A percentile compares a stretch with the other conserved stretches of the same genome.
Evolutionary conservation across 1,140 invertebrate species (phyloP).

Genomic region (Lordiphosa collinella): DNA sequence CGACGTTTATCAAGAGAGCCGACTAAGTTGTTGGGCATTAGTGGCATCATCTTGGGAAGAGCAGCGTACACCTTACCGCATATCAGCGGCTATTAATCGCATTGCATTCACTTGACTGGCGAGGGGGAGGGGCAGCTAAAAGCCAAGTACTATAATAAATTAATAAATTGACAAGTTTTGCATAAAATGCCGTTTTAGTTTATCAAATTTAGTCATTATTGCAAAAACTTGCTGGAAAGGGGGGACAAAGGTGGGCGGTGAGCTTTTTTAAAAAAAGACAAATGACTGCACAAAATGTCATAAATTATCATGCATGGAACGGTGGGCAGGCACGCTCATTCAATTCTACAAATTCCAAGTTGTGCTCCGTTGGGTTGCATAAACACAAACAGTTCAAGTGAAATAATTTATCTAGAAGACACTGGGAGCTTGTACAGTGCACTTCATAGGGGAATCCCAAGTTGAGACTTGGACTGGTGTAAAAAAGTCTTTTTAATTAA

Average conservation of each 20-base stretch:
- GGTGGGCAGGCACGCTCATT: slow-evolving; percentile 20
- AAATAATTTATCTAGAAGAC: too few relatives aligned
- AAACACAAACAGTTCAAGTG: background rate
- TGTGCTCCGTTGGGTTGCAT: slow-evolving; percentile 29
- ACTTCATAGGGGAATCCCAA: too few relatives aligned
- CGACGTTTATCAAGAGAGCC: slow-evolving; percentile 49
- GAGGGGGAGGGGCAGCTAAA: slow-evolving; percentile 12
- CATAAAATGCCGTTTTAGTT: slow-evolving; percentile 60
- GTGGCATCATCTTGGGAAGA: slow-evolving; percentile 36
- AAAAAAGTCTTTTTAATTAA: too few relatives aligned
- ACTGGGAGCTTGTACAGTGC: too few relatives aligned
- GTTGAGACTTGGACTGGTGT: too few relatives aligned
- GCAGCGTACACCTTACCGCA: slow-evolving; percentile 43
- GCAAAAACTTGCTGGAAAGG: too few relatives aligned
- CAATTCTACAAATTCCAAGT: slow-evolving; percentile 11
- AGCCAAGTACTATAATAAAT: slow-evolving; percentile 65
- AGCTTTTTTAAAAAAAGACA: slow-evolving; percentile 32
- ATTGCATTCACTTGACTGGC: slow-evolving; percentile 56
- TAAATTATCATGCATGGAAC: slow-evolving; percentile 52
- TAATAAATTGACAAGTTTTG: slow-evolving; percentile 71
- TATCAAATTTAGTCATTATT: slow-evolving; percentile 66
- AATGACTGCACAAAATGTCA: slow-evolving; percentile 58
- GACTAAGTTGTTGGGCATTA: slow-evolving; percentile 35
- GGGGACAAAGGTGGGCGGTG: slow-evolving; percentile 15
- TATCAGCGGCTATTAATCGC: slow-evolving; percentile 54